Conservation (phyloP, 1,140 invertebrate genomes). For the Magallana angulata region DNA sequence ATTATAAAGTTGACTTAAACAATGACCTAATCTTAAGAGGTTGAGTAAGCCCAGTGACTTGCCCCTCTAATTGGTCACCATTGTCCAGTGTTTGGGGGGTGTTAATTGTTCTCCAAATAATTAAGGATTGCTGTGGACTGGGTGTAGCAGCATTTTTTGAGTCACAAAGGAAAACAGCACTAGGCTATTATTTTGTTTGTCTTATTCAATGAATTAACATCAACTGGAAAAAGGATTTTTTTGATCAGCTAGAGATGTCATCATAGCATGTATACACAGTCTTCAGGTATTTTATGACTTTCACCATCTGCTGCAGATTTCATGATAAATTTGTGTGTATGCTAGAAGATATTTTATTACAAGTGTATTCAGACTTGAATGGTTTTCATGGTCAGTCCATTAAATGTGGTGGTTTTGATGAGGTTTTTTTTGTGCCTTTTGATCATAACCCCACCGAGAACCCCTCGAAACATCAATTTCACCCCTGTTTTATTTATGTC, state of each 20-base stretch:
- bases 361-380: background rate
- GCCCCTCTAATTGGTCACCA: background rate
- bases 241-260: background rate
- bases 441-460: background rate
- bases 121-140: background rate
- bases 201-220: background rate
- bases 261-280: background rate
- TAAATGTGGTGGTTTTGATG: background rate
- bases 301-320: background rate
- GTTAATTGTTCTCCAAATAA: constrained; percentile 28
- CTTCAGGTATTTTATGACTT: constrained; percentile 27
- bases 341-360: background rate
- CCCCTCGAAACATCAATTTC: constrained; percentile 32
- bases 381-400: background rate
- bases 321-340: background rate
- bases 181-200: background rate
- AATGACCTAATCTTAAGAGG: constrained; percentile 19
- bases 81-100: background rate
- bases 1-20: constrained; percentile 11
- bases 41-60: constrained; percentile 23
- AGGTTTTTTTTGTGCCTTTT: background rate
- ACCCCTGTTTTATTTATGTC: constrained; percentile 39
- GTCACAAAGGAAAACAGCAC: background rate
- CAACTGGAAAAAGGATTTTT: background rate
- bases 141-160: background rate